Conservation (phyloP, 2,113 vertebrate species). For the Nymphicus hollandicus region DNA sequence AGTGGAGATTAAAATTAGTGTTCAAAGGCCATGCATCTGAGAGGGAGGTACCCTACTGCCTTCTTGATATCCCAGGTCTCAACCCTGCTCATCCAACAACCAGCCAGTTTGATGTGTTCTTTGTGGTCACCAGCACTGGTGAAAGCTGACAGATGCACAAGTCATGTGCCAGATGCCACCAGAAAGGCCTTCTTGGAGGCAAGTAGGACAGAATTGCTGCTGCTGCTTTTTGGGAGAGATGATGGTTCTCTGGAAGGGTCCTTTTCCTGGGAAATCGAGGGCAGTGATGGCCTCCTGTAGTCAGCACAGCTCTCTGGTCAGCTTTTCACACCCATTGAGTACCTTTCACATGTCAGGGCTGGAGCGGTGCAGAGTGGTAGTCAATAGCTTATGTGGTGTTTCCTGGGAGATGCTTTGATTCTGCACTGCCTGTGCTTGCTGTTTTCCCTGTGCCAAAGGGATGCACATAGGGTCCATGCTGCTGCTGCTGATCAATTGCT, state of each 20-base stretch:
- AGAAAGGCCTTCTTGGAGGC: not conserved
- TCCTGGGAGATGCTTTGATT: not conserved
- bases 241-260: not conserved
- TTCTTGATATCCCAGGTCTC: not conserved
- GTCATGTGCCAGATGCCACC: not conserved
- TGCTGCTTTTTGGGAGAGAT: not conserved
- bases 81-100: not conserved
- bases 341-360: not conserved
- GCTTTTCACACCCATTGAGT: not conserved
- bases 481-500: not conserved
- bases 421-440: not conserved
- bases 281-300: not conserved
- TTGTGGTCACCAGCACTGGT: not conserved
- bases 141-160: not conserved
- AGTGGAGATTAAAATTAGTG: not conserved
- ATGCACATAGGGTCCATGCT: not conserved
- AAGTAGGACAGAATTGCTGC: fast-evolving
- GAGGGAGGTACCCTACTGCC: not conserved
- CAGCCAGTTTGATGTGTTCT: not conserved
- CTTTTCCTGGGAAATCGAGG: not conserved
- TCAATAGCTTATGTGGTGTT: not conserved
- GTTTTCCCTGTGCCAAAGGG: not conserved
- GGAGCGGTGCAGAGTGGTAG: not conserved
- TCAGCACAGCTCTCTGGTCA: not conserved
- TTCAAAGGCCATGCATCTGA: not conserved